A percentile compares a stretch with the other conserved stretches of the same genome.
Conservation (phyloP, 2,797 vertebrate genomes). For the Anomalospiza imberbis region DNA sequence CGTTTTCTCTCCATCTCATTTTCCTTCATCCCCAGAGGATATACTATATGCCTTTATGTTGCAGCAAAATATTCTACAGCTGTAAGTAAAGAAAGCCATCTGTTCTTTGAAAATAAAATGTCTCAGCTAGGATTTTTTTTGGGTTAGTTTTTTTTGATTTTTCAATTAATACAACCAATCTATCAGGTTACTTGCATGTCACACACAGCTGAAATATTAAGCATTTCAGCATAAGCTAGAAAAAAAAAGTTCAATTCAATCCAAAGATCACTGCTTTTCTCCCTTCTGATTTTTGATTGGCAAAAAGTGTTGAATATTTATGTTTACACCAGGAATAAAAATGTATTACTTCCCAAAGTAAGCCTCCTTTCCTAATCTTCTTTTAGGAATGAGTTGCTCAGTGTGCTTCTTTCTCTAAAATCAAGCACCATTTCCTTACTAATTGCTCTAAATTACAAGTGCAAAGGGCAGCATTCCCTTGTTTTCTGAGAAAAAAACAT, state of each 20-base stretch:
- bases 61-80: neutral
- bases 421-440: neutral
- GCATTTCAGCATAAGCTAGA: neutral
- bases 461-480: neutral
- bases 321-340: neutral
- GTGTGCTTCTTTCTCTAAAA: neutral
- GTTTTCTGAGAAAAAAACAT: neutral
- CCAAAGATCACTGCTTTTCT: neutral
- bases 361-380: neutral
- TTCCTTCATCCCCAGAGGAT: neutral
- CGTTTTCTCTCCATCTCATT: neutral
- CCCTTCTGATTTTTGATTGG: neutral
- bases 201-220: neutral
- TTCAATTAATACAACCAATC: slow-evolving; percentile 21
- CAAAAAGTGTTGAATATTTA: neutral
- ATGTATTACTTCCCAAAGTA: neutral
- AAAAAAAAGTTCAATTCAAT: neutral
- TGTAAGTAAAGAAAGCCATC: slow-evolving; percentile 14
- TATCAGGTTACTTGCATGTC: neutral
- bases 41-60: neutral
- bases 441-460: neutral
- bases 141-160: rapidly evolving
- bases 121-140: neutral
- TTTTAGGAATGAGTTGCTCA: neutral
- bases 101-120: slow-evolving; percentile 7